These are phyloP conservation scores for Bergia sp. DNA, from an alignment of 92 coral and sea anemone genomes.

Conservation along the genomic window DNA sequence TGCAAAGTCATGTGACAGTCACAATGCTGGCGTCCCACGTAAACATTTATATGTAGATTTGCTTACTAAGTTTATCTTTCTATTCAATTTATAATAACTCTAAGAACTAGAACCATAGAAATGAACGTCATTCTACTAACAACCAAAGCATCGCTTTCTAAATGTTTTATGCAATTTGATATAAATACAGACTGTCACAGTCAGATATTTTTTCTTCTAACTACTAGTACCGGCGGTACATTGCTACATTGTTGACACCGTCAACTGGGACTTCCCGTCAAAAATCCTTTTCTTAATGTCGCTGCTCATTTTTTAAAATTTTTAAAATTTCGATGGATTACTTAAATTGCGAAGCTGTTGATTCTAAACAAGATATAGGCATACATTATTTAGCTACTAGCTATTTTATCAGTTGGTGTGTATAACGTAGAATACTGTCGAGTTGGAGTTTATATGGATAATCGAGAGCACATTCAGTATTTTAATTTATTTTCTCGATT, in stretches of 20 bases:
- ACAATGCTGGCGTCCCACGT: slow-evolving; percentile 16
- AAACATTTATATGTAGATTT: neutral
- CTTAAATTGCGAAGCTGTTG: too few relatives aligned
- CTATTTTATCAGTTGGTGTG: too few relatives aligned
- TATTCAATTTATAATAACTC: too few relatives aligned
- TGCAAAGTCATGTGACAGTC: slow-evolving; percentile 31
- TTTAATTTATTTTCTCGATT: too few relatives aligned
- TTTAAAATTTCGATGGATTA: neutral
- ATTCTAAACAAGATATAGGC: neutral
- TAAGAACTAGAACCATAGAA: neutral
- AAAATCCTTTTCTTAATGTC: neutral
- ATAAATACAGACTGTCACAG: too few relatives aligned
- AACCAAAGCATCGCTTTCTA: neutral
- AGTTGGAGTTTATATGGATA: too few relatives aligned
- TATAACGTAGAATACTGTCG: too few relatives aligned
- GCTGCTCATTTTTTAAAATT: neutral
- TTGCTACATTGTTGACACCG: too few relatives aligned
- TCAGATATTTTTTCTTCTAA: too few relatives aligned
- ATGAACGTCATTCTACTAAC: neutral
- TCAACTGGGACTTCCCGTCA: neutral
- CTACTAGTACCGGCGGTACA: too few relatives aligned
- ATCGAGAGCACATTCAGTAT: too few relatives aligned
- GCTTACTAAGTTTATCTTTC: neutral
- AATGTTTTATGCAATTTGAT: neutral
- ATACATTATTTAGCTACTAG: too few relatives aligned